A percentile compares a stretch with the other conserved stretches of the same genome.
These are phyloP conservation scores for Folsomia candida DNA, from an alignment of 2,888 invertebrate species.

Conservation along the genomic window DNA sequence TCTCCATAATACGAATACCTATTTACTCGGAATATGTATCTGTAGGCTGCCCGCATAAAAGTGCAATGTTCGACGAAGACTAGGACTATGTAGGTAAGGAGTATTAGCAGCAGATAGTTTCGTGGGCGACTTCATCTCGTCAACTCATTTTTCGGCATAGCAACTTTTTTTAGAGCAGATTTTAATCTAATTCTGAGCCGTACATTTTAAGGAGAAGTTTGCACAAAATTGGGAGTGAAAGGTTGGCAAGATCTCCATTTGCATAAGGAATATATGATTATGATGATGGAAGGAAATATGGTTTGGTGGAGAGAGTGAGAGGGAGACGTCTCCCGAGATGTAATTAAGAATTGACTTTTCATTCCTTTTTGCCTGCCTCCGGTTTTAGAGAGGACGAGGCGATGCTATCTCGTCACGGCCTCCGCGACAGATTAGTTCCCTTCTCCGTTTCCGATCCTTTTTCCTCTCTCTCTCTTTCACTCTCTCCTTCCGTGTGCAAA, in stretches of 20 bases:
- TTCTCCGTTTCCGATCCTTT: not conserved
- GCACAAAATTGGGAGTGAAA: not conserved
- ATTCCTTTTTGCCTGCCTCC: not conserved
- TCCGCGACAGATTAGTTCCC: not conserved
- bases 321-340: constrained; percentile 11
- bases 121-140: too few species aligned
- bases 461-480: not conserved
- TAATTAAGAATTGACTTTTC: constrained; percentile 15
- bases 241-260: not conserved
- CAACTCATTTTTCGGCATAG: too few species aligned
- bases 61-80: too few species aligned
- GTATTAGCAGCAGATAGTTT: too few species aligned
- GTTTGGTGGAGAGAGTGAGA: not conserved
- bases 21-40: too few species aligned
- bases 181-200: not conserved
- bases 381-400: not conserved
- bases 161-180: not conserved
- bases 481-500: not conserved
- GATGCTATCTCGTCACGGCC: not conserved
- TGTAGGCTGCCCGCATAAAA: too few species aligned
- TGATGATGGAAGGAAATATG: not conserved
- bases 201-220: not conserved
- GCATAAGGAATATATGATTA: constrained; percentile 6
- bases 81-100: too few species aligned
- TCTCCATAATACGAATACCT: too few species aligned